Evolutionary conservation across 2,113 vertebrate species (phyloP).

Genomic region (Chlorodrepanis virens): DNA sequence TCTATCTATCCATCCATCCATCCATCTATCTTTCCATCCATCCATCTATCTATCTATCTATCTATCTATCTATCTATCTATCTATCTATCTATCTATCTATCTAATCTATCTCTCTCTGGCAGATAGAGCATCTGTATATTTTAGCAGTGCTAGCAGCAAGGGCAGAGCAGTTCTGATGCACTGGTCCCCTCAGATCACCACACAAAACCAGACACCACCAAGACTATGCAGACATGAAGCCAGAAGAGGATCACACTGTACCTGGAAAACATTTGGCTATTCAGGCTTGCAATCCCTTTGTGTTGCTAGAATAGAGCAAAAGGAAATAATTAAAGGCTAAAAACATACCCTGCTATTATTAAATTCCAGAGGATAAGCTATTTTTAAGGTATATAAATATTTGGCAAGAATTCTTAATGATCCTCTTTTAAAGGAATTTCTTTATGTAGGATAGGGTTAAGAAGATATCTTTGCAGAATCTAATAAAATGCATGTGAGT

Average conservation of each 20-base stretch:
- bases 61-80: too few relatives aligned
- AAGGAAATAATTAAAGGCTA: slow-evolving; percentile 43
- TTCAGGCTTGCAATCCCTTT: neutral
- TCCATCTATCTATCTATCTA: too few relatives aligned
- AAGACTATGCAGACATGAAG: neutral
- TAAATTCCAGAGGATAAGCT: slow-evolving; percentile 40
- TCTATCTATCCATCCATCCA: too few relatives aligned
- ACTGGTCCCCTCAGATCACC: neutral
- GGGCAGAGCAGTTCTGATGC: neutral
- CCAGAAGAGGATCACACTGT: neutral
- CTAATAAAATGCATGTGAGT: neutral
- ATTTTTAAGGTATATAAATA: slow-evolving; percentile 44
- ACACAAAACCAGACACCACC: neutral
- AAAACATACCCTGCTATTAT: slow-evolving; percentile 25
- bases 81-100: too few relatives aligned
- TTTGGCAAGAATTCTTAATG: slow-evolving; percentile 13
- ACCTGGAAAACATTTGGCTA: neutral
- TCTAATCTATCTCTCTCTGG: too few relatives aligned
- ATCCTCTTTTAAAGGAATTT: neutral
- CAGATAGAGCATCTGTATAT: neutral
- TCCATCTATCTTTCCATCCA: too few relatives aligned
- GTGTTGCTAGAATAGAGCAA: neutral
- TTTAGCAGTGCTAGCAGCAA: neutral
- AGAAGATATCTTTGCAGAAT: neutral
- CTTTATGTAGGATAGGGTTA: slow-evolving; percentile 9